Evolutionary conservation across 2,113 vertebrate genomes (phyloP).

Genomic region (Dasyornis broadbenti): DNA sequence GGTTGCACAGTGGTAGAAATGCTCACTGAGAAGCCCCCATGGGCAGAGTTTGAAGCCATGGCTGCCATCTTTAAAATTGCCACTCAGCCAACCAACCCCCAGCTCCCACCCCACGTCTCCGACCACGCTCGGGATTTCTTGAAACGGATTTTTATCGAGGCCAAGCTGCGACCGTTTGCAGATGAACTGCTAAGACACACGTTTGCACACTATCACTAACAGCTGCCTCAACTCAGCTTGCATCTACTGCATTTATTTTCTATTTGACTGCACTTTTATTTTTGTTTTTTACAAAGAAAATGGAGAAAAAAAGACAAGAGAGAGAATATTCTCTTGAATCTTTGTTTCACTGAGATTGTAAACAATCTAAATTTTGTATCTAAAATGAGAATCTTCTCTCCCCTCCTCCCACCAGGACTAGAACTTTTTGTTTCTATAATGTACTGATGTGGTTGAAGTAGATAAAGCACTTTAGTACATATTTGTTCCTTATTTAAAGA

Average conservation of each 20-base stretch:
- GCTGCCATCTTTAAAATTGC: conserved; percentile 99
- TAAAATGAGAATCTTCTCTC: conserved; percentile 67
- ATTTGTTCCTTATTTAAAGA: conserved; percentile 73
- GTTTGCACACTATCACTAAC: conserved; percentile 92
- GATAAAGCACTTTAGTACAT: conserved; percentile 86
- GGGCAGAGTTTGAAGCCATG: conserved; percentile 99
- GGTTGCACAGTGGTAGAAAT: conserved; percentile 99
- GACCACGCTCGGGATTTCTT: conserved; percentile 96
- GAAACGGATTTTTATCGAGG: conserved; percentile 94
- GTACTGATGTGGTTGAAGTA: conserved; percentile 80
- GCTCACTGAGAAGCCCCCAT: conserved; percentile 95
- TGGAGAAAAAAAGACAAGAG: conserved; percentile 71
- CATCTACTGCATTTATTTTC: conserved; percentile 68
- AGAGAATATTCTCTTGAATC: conserved; percentile 78
- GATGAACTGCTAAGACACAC: conserved; percentile 94
- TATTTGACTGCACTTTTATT: conserved; percentile 82
- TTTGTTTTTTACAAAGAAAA: conserved; percentile 64
- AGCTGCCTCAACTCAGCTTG: conserved; percentile 67
- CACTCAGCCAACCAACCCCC: conserved; percentile 96
- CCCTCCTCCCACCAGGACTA: conserved; percentile 57
- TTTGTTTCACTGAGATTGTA: conserved; percentile 76
- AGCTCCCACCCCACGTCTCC: conserved; percentile 90
- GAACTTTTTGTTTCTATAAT: conserved; percentile 72
- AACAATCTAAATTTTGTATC: conserved; percentile 77
- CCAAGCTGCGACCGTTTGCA: conserved; percentile 89